phyloP scores from a whole-genome alignment of 2,888 invertebrate species.

The Drosophila dives region DNA sequence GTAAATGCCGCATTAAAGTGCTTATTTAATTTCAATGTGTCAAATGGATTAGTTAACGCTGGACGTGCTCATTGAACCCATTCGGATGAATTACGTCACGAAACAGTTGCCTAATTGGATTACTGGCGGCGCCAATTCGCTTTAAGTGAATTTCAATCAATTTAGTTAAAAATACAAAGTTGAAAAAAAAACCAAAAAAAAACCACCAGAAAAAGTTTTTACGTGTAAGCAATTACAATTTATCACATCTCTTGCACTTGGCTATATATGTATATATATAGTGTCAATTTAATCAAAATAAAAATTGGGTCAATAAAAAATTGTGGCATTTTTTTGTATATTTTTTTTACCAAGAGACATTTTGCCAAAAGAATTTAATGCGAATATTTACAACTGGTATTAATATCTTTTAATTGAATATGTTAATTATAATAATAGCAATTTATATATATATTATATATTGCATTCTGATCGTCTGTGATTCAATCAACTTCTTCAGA shows the following conservation, averaged over 20 bases:
- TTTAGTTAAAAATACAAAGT: conserved; percentile 23
- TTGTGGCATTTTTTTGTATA: not conserved
- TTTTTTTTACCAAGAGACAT: too few species aligned
- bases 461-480: not conserved
- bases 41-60: not conserved
- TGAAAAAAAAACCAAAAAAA: not conserved
- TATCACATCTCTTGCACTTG: not conserved
- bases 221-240: not conserved
- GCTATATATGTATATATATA: not conserved
- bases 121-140: conserved; percentile 36
- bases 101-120: conserved; percentile 65
- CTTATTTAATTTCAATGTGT: not conserved
- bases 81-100: conserved; percentile 2
- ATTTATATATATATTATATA: not conserved
- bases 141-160: conserved; percentile 59
- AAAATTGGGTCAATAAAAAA: not conserved
- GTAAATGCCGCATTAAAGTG: not conserved
- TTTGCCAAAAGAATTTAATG: not conserved
- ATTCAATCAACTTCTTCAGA: not conserved
- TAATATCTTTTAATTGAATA: not conserved
- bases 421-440: not conserved
- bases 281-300: not conserved
- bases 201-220: not conserved
- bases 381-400: not conserved
- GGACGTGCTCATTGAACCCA: conserved; percentile 49